Conservation (phyloP, 2,888 invertebrate species). For the Tubulanus polymorphus region DNA sequence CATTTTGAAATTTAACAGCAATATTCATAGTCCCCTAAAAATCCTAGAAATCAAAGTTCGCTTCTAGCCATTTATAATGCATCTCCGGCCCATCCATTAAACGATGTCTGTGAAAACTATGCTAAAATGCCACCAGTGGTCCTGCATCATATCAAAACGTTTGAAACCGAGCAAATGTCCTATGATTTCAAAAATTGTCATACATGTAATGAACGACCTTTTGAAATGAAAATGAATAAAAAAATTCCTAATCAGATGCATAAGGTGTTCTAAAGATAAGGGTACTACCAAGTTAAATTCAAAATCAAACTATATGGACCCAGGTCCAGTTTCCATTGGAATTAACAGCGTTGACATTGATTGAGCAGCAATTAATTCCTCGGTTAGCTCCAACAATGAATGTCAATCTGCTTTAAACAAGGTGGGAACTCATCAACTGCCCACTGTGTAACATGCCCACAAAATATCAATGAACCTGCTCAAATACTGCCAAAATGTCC, state of each 20-base stretch:
- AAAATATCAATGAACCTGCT: conserved; percentile 16
- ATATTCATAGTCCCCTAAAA: too few relatives aligned
- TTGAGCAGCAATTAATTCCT: conserved; percentile 19
- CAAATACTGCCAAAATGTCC: conserved; percentile 14
- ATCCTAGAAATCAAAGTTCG: too few relatives aligned
- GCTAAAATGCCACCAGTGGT: too few relatives aligned
- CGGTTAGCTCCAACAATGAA: conserved; percentile 17
- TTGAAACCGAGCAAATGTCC: conserved; percentile 20
- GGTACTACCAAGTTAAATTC: conserved; percentile 15
- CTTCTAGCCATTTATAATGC: too few relatives aligned
- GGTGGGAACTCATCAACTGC: conserved; percentile 16
- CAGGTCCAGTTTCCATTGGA: conserved; percentile 13
- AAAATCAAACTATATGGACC: too few relatives aligned
- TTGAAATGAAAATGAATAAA: conserved; percentile 15
- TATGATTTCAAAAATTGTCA: conserved; percentile 14
- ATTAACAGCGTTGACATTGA: conserved; percentile 9
- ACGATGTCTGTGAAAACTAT: too few relatives aligned
- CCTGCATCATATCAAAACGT: too few relatives aligned
- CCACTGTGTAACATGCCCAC: conserved; percentile 19
- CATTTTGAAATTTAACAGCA: too few relatives aligned
- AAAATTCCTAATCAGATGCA: conserved; percentile 4
- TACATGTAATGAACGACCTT: conserved; percentile 13
- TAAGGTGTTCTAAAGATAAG: conserved; percentile 13
- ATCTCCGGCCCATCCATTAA: too few relatives aligned
- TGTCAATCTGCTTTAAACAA: conserved; percentile 17